A percentile compares a stretch with the other conserved stretches of the same genome.
Conservation (phyloP, 2,888 invertebrate species). For the Strigamia transsilvanica region DNA sequence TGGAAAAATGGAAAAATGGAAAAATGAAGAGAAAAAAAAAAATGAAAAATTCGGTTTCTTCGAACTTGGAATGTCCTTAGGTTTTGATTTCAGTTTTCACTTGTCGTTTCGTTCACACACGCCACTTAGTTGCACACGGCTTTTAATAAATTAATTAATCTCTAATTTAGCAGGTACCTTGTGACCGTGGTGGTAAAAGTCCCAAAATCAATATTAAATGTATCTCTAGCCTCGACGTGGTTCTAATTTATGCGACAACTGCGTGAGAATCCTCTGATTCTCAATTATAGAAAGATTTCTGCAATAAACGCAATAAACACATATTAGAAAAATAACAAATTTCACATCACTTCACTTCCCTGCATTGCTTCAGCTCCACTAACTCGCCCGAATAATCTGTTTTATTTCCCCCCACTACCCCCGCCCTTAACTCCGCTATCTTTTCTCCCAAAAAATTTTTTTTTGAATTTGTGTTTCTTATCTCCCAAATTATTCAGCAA, state of each 20-base stretch:
- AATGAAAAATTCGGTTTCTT: background rate
- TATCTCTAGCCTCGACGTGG: conserved; percentile 59
- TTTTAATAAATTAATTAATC: conserved; percentile 28
- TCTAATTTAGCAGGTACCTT: conserved; percentile 49
- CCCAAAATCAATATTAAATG: background rate
- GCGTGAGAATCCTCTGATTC: conserved; percentile 78
- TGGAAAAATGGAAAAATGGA: background rate
- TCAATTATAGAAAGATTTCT: conserved; percentile 71
- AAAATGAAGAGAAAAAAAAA: background rate
- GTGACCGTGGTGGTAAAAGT: conserved; percentile 3
- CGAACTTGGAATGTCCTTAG: conserved; percentile 1
- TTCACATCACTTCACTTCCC: background rate
- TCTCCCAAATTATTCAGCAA: background rate
- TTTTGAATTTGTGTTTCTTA: too few species aligned
- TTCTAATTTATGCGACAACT: conserved; percentile 80
- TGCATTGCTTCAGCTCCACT: too few species aligned
- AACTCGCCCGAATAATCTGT: too few species aligned
- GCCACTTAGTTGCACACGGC: conserved; percentile 9
- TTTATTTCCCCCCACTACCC: too few species aligned
- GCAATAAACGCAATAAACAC: background rate
- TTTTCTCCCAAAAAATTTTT: too few species aligned
- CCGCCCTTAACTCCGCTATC: too few species aligned
- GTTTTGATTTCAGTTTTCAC: background rate
- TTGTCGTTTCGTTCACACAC: background rate
- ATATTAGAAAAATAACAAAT: background rate